These are phyloP conservation scores for Nezara viridula DNA, from an alignment of 2,888 invertebrate species.

Conservation along the genomic window DNA sequence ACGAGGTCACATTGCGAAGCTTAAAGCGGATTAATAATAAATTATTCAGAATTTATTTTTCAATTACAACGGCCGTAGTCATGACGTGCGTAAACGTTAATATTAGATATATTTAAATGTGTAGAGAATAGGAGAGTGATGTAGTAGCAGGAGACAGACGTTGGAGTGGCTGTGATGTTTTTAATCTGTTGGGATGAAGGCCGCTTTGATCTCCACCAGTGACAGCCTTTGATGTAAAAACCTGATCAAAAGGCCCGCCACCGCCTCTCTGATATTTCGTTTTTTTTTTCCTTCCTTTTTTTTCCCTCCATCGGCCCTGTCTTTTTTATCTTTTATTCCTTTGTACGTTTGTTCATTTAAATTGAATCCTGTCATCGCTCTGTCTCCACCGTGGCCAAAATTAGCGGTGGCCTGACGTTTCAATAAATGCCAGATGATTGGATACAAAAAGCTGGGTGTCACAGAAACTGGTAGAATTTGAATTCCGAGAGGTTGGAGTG, in stretches of 20 bases:
- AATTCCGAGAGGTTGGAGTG: background rate
- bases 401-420: constrained; percentile 33
- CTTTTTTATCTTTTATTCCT: constrained; percentile 31
- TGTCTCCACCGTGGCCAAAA: background rate
- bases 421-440: constrained; percentile 36
- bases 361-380: constrained; percentile 51
- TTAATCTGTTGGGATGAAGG: constrained; percentile 18
- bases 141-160: background rate
- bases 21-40: background rate
- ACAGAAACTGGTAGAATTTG: background rate
- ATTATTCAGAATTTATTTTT: constrained; percentile 20
- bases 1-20: too few species aligned
- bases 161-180: constrained; percentile 40
- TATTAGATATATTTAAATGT: constrained; percentile 39
- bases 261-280: constrained; percentile 21
- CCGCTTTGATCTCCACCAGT: constrained; percentile 40
- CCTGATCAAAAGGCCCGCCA: constrained; percentile 49
- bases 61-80: background rate
- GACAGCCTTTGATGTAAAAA: constrained; percentile 52
- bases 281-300: background rate
- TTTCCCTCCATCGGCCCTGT: background rate
- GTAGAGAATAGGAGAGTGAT: background rate
- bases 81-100: background rate
- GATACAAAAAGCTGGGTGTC: background rate
- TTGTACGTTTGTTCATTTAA: constrained; percentile 44